Evolutionary conservation across 1,140 invertebrate species (phyloP).

Genomic region (Panagrolaimus sp.): DNA sequence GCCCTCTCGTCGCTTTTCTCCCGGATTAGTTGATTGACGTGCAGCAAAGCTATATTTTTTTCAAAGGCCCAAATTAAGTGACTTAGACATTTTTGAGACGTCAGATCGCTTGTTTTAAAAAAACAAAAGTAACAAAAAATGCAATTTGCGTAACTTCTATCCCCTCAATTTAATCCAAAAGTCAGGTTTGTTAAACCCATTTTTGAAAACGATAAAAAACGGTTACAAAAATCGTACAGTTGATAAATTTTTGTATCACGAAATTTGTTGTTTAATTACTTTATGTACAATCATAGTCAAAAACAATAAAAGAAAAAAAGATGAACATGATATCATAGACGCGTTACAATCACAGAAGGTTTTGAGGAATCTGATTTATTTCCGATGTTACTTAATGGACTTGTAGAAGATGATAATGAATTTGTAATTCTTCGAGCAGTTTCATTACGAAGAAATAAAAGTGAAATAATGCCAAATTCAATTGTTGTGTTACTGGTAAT

Average conservation of each 20-base stretch:
- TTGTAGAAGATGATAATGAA: too few relatives aligned
- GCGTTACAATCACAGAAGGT: too few relatives aligned
- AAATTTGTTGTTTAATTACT: too few relatives aligned
- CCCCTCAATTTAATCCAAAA: conserved; percentile 8
- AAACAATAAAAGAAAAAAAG: too few relatives aligned
- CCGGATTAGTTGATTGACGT: conserved; percentile 13
- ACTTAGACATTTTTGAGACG: too few relatives aligned
- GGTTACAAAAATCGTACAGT: too few relatives aligned
- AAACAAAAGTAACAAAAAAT: conserved; percentile 1
- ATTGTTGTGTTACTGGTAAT: not conserved
- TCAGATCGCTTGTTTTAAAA: not conserved
- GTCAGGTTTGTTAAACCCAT: not conserved
- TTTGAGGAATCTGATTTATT: too few relatives aligned
- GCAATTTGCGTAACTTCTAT: not conserved
- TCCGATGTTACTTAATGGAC: too few relatives aligned
- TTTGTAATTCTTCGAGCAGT: not conserved
- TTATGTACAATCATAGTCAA: too few relatives aligned
- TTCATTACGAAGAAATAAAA: conserved; percentile 6
- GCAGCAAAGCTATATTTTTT: not conserved
- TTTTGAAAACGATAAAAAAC: not conserved
- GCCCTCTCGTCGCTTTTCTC: conserved; percentile 3
- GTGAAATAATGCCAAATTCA: not conserved
- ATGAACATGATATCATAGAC: too few relatives aligned
- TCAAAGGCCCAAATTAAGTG: too few relatives aligned
- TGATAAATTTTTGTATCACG: too few relatives aligned